Evolutionary conservation across 2,113 vertebrate genomes (phyloP).

Genomic region (Hypanus sabinus): DNA sequence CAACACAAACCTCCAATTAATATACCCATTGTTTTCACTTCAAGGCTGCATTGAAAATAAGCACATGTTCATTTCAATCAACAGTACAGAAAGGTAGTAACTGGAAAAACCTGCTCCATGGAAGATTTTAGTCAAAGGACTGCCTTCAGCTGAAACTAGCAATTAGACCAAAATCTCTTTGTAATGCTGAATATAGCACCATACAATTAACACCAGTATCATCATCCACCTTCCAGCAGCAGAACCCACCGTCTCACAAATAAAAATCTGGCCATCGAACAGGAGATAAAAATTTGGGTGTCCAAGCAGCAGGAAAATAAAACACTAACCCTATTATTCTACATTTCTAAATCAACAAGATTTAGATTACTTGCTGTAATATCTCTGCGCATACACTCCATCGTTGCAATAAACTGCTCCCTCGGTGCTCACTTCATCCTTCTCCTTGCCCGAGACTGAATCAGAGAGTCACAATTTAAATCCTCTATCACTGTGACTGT

Average conservation of each 20-base stretch:
- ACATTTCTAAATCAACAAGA: neutral
- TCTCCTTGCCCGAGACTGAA: too few relatives aligned
- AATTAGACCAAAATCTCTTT: constrained; percentile 29
- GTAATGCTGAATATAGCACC: neutral
- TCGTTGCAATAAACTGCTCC: too few relatives aligned
- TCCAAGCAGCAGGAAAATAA: neutral
- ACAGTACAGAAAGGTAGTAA: constrained; percentile 11
- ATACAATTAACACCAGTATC: constrained; percentile 16
- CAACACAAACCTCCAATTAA: constrained; percentile 10
- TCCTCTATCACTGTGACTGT: neutral
- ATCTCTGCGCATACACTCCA: too few relatives aligned
- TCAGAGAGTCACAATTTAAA: neutral
- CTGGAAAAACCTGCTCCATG: neutral
- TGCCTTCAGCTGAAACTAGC: constrained; percentile 29
- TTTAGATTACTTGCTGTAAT: too few relatives aligned
- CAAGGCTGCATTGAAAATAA: neutral
- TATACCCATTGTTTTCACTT: neutral
- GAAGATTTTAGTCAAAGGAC: neutral
- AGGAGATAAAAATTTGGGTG: neutral
- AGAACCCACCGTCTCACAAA: neutral
- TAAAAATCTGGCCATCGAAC: neutral
- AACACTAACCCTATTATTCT: neutral
- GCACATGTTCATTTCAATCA: neutral
- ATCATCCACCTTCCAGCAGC: neutral
- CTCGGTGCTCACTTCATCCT: too few relatives aligned